Base-by-base conservation (phyloP, 2,797 vertebrate species). In the Adrianichthys oophorus region DNA sequence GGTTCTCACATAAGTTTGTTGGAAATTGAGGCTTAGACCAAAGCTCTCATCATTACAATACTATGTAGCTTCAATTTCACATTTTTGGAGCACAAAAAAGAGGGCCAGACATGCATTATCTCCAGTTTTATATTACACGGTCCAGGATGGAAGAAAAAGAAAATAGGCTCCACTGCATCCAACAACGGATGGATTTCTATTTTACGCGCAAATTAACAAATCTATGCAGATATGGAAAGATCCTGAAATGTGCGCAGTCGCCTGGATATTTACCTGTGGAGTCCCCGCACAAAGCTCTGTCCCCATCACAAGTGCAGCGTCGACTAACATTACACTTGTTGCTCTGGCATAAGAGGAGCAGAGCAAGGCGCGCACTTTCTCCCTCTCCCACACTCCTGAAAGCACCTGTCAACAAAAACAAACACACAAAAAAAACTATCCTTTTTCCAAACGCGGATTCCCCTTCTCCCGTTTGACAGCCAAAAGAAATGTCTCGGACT, bases 11-110 rank as follows among this genome's bases (percentile, higher is more conserved):
- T 50, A 73, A 72, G 79, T 84, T 81, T 83, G 78, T 69, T 61
- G 72, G 82, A 90, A 89, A 87, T 86, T 88, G 87, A 82, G 72
- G 89, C 87, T 90, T 88, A 86, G 76, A 73, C 74, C 77, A 86
- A 87, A 90, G 80, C 87, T 84, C 76, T 84, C 66, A 82, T 88
- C 83, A 87, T 90, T 89, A 85, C 83, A 88, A 86, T 87, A 80
- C 83, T 84, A 80, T 74, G 70, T 77, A 82, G 83, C 80, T 80
- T 85, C 77, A 80, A 85, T 83, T 85, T 80, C 77, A 77, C 70
- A 85, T 85, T 86, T 69, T 72, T 37, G 10, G 10, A 66, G 74
- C 67, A 74, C 74, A 79, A 72, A 78, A 72, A 75, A 63, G 75
- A 57, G 71, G 77, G 73, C 68, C 77, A 70, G 58, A 70, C 59